Conservation (phyloP, 2,888 invertebrate genomes). For the Gisinianus flammeolus region DNA sequence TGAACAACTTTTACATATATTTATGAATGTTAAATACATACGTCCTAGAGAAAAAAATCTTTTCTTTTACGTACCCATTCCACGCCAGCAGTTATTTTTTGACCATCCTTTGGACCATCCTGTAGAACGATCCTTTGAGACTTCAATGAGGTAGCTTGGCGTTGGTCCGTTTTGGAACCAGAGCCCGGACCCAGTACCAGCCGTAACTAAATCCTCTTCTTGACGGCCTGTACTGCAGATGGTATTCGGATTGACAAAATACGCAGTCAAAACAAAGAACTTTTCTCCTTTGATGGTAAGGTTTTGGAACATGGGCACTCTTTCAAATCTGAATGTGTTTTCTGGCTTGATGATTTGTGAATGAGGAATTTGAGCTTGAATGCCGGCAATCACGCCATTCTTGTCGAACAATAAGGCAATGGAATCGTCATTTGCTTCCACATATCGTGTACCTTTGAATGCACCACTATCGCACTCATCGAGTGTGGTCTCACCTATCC, state of each 20-base stretch:
- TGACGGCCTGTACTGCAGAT: constrained; percentile 48
- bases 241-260: constrained; percentile 51
- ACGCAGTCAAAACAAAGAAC: constrained; percentile 49
- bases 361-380: constrained; percentile 44
- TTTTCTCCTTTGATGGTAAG: constrained; percentile 39
- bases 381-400: constrained; percentile 53
- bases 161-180: constrained; percentile 51
- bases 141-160: constrained; percentile 35
- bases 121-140: constrained; percentile 38
- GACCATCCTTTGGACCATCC: constrained; percentile 44
- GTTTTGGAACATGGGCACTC: constrained; percentile 48
- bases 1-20: not conserved
- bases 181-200: constrained; percentile 50
- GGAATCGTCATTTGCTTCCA: constrained; percentile 11
- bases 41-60: not conserved
- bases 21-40: not conserved
- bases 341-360: constrained; percentile 9
- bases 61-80: constrained; percentile 45
- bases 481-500: not conserved
- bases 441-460: constrained; percentile 23
- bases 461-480: constrained; percentile 13
- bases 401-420: constrained; percentile 47
- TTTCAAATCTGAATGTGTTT: constrained; percentile 27
- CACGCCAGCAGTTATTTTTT: constrained; percentile 49
- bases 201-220: constrained; percentile 16